A percentile compares a stretch with the other conserved stretches of the same genome.
These are phyloP conservation scores for cattle (Bos taurus) DNA, from an alignment of 2,113 vertebrate genomes.

Conservation along the genomic window DNA sequence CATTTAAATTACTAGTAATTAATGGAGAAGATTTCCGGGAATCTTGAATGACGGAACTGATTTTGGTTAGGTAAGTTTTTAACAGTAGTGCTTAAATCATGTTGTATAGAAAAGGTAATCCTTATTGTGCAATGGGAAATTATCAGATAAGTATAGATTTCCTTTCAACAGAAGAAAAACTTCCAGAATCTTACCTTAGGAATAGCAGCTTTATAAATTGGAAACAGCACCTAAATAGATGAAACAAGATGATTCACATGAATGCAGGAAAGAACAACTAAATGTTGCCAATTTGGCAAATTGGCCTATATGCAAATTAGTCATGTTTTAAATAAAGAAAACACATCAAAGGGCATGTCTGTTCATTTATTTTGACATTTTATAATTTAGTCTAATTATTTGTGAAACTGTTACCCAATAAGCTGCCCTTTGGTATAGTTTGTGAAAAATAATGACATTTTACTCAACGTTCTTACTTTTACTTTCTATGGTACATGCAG, in stretches of 20 bases:
- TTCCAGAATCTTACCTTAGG: not conserved
- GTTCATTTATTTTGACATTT: conserved; percentile 76
- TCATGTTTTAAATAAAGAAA: conserved; percentile 59
- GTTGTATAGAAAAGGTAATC: not conserved
- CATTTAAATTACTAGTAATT: not conserved
- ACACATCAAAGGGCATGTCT: conserved; percentile 55
- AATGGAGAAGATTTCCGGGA: not conserved
- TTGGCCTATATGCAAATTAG: conserved; percentile 57
- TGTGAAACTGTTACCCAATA: conserved; percentile 65
- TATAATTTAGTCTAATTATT: conserved; percentile 72
- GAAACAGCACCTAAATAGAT: conserved; percentile 16
- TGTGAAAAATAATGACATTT: conserved; percentile 70
- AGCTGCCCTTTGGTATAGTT: conserved; percentile 58
- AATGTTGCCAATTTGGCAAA: conserved; percentile 51
- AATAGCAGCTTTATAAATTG: not conserved
- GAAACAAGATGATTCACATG: not conserved
- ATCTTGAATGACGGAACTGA: not conserved
- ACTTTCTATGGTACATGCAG: conserved; percentile 44
- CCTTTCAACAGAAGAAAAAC: not conserved
- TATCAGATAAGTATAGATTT: conserved; percentile 2
- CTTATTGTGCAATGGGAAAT: not conserved
- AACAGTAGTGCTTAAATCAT: not conserved
- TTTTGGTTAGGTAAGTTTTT: conserved; percentile 2
- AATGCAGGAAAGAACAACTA: conserved; percentile 16
- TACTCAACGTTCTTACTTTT: conserved; percentile 55